Conservation (phyloP, 2,113 vertebrate genomes). For the Xenopus tropicalis region DNA sequence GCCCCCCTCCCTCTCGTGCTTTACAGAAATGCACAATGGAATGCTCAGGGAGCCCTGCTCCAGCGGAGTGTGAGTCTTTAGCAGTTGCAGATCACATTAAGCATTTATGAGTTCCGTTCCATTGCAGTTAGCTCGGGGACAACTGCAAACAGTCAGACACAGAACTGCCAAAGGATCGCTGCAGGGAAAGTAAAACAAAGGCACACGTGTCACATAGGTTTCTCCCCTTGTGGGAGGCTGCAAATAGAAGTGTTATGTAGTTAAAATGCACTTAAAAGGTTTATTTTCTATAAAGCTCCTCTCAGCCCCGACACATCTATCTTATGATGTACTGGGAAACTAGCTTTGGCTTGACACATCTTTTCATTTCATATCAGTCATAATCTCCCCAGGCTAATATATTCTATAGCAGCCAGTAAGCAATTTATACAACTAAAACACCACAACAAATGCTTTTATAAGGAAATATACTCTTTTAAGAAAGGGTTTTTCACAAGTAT, state of each 20-base stretch:
- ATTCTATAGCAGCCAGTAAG: no score
- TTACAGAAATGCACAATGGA: not conserved
- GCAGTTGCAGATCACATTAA: conserved; percentile 3
- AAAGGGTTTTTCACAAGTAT: no score
- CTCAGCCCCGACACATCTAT: no score
- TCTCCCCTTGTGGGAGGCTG: not conserved
- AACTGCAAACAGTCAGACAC: not conserved
- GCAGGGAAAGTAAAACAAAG: not conserved
- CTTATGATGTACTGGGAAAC: no score
- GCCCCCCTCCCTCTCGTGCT: no score
- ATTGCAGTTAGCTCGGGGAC: not conserved
- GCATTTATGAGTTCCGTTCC: not conserved
- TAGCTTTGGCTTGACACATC: no score
- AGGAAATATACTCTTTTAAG: no score
- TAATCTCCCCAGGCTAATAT: no score
- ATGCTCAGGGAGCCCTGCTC: not conserved
- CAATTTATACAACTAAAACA: no score
- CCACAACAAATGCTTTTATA: no score
- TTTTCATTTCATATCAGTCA: no score
- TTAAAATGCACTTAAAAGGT: not conserved
- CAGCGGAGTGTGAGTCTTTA: not conserved
- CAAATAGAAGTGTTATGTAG: not conserved
- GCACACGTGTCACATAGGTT: not conserved
- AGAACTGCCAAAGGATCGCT: not conserved
- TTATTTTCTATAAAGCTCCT: no score